These are phyloP conservation scores for Myxocyprinus asiaticus DNA, from an alignment of 2,113 vertebrate species.

Conservation along the genomic window DNA sequence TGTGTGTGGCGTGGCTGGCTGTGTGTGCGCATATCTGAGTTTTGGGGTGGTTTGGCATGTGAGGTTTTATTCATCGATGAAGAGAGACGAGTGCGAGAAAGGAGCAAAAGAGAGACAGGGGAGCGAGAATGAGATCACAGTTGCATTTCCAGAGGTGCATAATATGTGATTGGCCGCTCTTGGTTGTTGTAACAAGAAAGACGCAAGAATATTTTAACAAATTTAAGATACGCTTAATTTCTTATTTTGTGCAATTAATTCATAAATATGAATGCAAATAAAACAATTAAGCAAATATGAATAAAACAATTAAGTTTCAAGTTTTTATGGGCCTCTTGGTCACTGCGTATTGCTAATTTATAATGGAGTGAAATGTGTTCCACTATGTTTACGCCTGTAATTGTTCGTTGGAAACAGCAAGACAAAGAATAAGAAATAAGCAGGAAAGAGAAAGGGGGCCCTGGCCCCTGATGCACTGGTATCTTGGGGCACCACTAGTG, in stretches of 20 bases:
- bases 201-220: not conserved
- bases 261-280: not conserved
- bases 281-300: no score
- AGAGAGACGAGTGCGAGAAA: constrained; percentile 9
- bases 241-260: not conserved
- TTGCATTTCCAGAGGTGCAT: not conserved
- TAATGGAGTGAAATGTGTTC: not conserved
- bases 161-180: constrained; percentile 17
- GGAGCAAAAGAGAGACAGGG: not conserved
- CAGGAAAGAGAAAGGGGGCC: not conserved
- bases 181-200: not conserved
- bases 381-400: not conserved
- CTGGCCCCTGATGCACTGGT: constrained; percentile 11
- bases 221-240: not conserved
- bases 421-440: not conserved
- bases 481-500: constrained; percentile 28
- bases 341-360: not conserved
- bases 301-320: not conserved
- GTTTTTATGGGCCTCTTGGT: not conserved
- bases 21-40: constrained; percentile 25
- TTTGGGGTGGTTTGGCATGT: constrained; percentile 43
- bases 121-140: not conserved
- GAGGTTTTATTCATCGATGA: constrained; percentile 47
- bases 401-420: not conserved
- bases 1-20: no score